Evolutionary conservation across 2,888 invertebrate species (phyloP).

Genomic region (Taphrorychus bicolor): DNA sequence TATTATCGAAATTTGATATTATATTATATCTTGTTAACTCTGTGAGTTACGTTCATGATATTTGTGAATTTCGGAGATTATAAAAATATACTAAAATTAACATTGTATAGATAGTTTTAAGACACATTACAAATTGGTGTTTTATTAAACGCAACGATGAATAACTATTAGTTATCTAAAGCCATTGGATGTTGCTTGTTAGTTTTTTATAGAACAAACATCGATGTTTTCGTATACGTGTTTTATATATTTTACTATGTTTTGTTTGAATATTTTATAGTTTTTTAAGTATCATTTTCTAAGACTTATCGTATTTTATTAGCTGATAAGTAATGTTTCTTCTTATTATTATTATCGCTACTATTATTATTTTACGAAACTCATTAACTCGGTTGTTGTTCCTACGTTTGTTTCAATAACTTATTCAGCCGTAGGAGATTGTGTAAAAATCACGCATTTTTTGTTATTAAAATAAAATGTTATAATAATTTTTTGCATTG

Average conservation of each 20-base stretch:
- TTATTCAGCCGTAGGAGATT: slow-evolving; percentile 15
- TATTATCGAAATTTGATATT: slow-evolving; percentile 5
- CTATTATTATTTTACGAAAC: neutral
- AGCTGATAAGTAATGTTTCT: neutral
- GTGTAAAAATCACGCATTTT: too few species aligned
- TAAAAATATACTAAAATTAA: too few species aligned
- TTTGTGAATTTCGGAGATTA: too few species aligned
- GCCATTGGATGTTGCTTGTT: neutral
- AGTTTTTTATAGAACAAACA: too few species aligned
- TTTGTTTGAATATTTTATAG: slow-evolving; percentile 24
- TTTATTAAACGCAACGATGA: too few species aligned
- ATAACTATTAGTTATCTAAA: too few species aligned
- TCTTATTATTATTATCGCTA: slow-evolving; percentile 8
- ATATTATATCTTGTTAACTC: slow-evolving; percentile 2
- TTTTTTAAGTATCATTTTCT: slow-evolving; percentile 15
- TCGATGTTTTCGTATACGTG: neutral
- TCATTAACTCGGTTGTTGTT: slow-evolving; percentile 12
- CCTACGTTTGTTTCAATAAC: slow-evolving; percentile 9
- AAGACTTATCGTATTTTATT: slow-evolving; percentile 8
- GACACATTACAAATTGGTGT: too few species aligned
- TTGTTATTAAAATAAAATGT: too few species aligned
- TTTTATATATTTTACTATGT: slow-evolving; percentile 28
- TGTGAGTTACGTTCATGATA: too few species aligned
- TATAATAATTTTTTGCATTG: too few species aligned
- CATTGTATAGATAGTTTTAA: too few species aligned